Evolutionary conservation across 2,797 vertebrate genomes (phyloP).

Genomic region (Apodemus agrarius): DNA sequence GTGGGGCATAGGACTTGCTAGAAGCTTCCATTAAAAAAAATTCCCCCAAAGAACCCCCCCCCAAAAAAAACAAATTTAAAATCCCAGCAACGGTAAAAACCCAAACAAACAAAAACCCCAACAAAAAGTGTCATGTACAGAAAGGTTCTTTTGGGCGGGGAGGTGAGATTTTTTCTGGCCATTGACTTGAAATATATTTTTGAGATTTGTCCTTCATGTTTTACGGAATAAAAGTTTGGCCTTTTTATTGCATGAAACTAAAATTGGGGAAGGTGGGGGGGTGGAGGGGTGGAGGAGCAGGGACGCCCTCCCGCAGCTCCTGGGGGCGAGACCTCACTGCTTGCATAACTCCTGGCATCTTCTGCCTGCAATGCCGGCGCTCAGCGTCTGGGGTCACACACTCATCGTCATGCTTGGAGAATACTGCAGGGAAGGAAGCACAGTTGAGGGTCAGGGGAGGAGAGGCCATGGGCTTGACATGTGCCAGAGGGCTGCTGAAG

Average conservation of each 20-base stretch:
- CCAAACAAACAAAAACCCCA: constrained; percentile 81
- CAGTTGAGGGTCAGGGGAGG: background rate
- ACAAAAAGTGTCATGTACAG: constrained; percentile 93
- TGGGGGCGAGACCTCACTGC: constrained; percentile 91
- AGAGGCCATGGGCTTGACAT: background rate
- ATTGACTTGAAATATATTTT: constrained; percentile 89
- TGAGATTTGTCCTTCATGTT: constrained; percentile 94
- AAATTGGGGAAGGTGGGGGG: constrained; percentile 88
- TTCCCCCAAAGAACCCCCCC: constrained; percentile 86
- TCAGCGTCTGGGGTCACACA: constrained; percentile 94
- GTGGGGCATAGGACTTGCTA: constrained; percentile 84
- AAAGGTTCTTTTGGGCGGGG: constrained; percentile 87
- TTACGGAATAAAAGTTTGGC: constrained; percentile 95
- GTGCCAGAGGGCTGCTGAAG: background rate
- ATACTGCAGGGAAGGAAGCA: constrained; percentile 90
- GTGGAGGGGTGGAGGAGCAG: constrained; percentile 57
- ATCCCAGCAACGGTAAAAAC: constrained; percentile 83
- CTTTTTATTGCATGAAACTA: constrained; percentile 95
- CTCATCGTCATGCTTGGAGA: constrained; percentile 99
- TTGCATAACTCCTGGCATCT: constrained; percentile 91
- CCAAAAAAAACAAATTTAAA: constrained; percentile 70
- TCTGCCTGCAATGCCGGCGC: constrained; percentile 93
- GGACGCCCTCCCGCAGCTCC: constrained; percentile 86
- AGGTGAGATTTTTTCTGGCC: constrained; percentile 86
- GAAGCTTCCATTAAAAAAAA: constrained; percentile 88